Conservation (phyloP, 1,140 invertebrate genomes). For the Sitophilus oryzae region DNA sequence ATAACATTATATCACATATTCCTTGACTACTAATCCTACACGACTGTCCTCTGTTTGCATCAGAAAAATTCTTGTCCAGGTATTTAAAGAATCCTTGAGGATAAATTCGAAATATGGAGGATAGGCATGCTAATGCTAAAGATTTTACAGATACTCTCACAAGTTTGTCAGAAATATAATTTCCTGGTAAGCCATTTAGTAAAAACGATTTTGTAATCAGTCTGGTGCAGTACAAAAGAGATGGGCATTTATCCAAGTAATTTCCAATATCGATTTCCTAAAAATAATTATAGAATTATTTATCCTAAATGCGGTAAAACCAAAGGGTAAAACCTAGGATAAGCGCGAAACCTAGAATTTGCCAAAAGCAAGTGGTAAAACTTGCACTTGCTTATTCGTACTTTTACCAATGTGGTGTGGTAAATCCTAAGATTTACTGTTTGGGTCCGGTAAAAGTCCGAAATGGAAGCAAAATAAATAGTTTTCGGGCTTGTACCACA, state of each 20-base stretch:
- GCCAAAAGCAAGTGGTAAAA: too few species aligned
- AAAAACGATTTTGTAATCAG: constrained; percentile 71
- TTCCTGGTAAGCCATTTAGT: constrained; percentile 57
- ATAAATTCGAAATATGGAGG: constrained; percentile 60
- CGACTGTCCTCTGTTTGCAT: background rate
- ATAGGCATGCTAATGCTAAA: constrained; percentile 69
- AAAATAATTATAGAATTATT: constrained; percentile 26
- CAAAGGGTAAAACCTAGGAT: background rate
- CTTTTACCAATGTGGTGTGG: too few species aligned
- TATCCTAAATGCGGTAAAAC: background rate
- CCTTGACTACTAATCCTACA: constrained; percentile 47
- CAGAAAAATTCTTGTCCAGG: constrained; percentile 49
- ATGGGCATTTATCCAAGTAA: constrained; percentile 58
- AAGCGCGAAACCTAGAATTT: background rate
- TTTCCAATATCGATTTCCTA: constrained; percentile 59
- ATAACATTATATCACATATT: constrained; percentile 65
- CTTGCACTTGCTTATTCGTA: too few species aligned
- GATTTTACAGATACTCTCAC: constrained; percentile 81
- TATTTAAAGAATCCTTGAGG: constrained; percentile 62
- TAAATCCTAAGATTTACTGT: too few species aligned
- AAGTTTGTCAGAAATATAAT: constrained; percentile 57
- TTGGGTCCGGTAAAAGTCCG: too few species aligned
- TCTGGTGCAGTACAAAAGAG: constrained; percentile 68
- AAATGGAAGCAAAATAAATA: too few species aligned
- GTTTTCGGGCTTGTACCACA: too few species aligned